Base-by-base conservation (phyloP, 1,140 invertebrate genomes). In the Drosophila arawakana region DNA sequence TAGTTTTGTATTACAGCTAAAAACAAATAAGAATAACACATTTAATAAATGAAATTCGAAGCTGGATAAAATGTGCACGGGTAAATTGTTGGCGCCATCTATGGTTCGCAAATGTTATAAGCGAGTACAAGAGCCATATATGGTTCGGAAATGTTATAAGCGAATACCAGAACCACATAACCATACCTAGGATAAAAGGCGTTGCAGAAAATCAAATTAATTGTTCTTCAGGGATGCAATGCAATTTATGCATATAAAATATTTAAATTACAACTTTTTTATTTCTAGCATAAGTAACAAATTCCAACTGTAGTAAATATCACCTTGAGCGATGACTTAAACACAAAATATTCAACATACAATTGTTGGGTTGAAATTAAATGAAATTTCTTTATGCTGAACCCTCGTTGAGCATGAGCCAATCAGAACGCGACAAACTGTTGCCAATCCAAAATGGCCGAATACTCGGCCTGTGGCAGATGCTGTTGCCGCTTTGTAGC, bases 381-480 rank as follows among this genome's bases (percentile, higher is more conserved):
- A n/a, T 54, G 50, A 5, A 21, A 18, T 47, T 13, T 1, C 41
- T 13, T 34, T 8, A 9, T n/a, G 0, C 39, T 57, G 41, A 59
- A 70, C 78, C 72, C 79, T 47, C 25, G 0, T 18, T 1, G 4
- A 11, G 21, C 9, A 8, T 13, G 34, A 46, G 61, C 83, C 83
- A 88, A 88, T 88, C 67, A 57, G 39, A 89, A 13, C 8, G 21
- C 54, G 0, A 2, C 49, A 49, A 59, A 70, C 83, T 88, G 84
- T 89, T 80, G 73, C 70, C 84, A 74, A 79, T 83, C 67, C 76
- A 88, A 88, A 88, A 88, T 88, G 83, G 83, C 83, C 50, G 72
- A 65, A 50, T 25, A 3, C 49, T 39, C 30, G 8, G 44, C 35
- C 34, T 30, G 50, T 49, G 10, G 9, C 73, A 81, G 62, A 65